Conservation (phyloP, 2,113 vertebrate genomes). For the Ptilorrhoa leucosticta region DNA sequence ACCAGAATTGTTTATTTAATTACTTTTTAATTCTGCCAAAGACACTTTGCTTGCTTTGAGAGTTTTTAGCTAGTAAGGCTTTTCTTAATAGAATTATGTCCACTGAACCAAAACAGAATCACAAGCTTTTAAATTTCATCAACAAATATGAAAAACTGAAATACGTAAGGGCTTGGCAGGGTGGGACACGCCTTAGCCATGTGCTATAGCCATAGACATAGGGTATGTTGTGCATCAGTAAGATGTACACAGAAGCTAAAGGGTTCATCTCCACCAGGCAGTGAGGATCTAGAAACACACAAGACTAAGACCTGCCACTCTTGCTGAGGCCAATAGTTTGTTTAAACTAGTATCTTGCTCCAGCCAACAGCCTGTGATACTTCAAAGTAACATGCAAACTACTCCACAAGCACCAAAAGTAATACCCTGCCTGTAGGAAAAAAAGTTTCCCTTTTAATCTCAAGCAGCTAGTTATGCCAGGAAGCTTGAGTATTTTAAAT, state of each 20-base stretch:
- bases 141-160: background rate
- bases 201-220: background rate
- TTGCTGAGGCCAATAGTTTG: background rate
- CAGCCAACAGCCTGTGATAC: background rate
- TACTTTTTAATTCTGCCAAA: background rate
- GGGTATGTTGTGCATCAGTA: background rate
- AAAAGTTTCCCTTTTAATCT: background rate
- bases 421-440: background rate
- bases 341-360: background rate
- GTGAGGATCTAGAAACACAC: background rate
- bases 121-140: background rate
- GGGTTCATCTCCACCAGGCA: background rate
- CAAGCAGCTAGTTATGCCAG: background rate
- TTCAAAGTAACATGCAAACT: background rate
- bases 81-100: background rate
- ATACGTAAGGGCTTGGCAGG: background rate
- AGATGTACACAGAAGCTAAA: rapidly evolving
- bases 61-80: background rate
- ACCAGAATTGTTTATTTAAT: background rate
- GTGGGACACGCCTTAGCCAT: background rate
- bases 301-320: background rate
- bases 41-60: background rate
- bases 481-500: conserved; percentile 20
- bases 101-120: background rate
- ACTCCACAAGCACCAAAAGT: background rate